A percentile compares a stretch with the other conserved stretches of the same genome.
These are phyloP conservation scores for Triplophysa siluroides DNA, from an alignment of 2,113 vertebrate genomes.

Conservation along the genomic window DNA sequence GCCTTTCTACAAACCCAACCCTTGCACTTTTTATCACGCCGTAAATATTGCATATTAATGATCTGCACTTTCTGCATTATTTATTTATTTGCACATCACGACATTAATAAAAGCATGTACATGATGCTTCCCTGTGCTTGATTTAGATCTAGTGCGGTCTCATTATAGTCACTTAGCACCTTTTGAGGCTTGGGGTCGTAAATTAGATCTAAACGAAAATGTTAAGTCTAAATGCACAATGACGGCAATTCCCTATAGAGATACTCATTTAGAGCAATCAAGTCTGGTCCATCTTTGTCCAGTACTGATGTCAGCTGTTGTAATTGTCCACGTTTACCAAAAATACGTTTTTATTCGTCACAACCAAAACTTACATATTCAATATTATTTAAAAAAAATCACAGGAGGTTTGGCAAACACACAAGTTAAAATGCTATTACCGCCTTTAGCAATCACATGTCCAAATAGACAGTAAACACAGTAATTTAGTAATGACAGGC, in stretches of 20 bases:
- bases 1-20: slow-evolving; percentile 21
- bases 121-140: slow-evolving; percentile 30
- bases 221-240: neutral
- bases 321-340: neutral
- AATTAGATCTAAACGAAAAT: neutral
- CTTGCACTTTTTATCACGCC: slow-evolving; percentile 37
- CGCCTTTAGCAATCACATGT: slow-evolving; percentile 8
- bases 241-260: neutral
- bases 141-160: slow-evolving; percentile 5
- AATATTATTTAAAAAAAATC: too few relatives aligned
- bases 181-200: neutral
- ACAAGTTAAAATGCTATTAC: neutral
- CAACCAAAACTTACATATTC: too few relatives aligned
- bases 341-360: neutral
- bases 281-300: neutral
- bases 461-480: slow-evolving; percentile 1
- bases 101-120: slow-evolving; percentile 60
- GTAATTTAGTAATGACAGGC: slow-evolving; percentile 18
- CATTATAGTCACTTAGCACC: slow-evolving; percentile 10
- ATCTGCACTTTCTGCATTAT: slow-evolving; percentile 45
- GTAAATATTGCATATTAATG: slow-evolving; percentile 34
- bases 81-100: slow-evolving; percentile 53
- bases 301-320: neutral
- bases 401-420: neutral
- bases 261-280: neutral